phyloP scores from a whole-genome alignment of 2,113 vertebrate species.

The Erinaceus europaeus region DNA sequence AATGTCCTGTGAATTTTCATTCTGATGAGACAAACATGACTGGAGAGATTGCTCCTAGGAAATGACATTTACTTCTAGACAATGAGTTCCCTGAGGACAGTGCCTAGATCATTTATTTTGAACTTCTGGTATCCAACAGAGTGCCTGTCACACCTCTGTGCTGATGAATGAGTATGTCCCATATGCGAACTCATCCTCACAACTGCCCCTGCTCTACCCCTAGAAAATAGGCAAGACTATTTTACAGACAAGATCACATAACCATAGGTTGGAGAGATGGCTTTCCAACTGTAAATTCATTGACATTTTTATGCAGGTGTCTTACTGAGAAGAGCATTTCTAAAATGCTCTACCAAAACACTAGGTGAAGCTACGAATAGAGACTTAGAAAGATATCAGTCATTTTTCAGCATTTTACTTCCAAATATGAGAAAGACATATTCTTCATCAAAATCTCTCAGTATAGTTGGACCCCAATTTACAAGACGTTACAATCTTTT shows the following conservation, averaged over 20 bases:
- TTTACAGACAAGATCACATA: conserved; percentile 40
- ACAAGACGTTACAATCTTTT: not conserved
- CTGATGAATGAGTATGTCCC: conserved; percentile 36
- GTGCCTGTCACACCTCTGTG: conserved; percentile 7
- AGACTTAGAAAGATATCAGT: not conserved
- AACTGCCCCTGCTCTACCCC: not conserved
- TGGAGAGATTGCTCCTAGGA: not conserved
- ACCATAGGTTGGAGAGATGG: not conserved
- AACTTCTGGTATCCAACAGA: conserved; percentile 8
- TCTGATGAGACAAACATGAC: conserved; percentile 10
- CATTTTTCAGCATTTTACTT: conserved; percentile 6
- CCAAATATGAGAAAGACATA: not conserved
- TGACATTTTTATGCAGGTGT: conserved; percentile 15
- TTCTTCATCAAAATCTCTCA: not conserved
- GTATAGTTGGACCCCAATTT: not conserved
- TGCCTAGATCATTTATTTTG: conserved; percentile 20
- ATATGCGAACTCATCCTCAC: conserved; percentile 12
- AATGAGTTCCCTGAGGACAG: not conserved
- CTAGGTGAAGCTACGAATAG: not conserved
- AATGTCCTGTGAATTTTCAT: not conserved
- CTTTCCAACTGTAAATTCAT: not conserved
- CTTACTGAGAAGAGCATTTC: not conserved
- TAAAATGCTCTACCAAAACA: not conserved
- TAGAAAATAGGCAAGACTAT: conserved; percentile 36
- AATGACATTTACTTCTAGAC: conserved; percentile 30